Evolutionary conservation across 2,888 invertebrate species (phyloP), one percentile per base, ranked within the genome.

Genomic region (Mongoloraphidia duomilia): DNA sequence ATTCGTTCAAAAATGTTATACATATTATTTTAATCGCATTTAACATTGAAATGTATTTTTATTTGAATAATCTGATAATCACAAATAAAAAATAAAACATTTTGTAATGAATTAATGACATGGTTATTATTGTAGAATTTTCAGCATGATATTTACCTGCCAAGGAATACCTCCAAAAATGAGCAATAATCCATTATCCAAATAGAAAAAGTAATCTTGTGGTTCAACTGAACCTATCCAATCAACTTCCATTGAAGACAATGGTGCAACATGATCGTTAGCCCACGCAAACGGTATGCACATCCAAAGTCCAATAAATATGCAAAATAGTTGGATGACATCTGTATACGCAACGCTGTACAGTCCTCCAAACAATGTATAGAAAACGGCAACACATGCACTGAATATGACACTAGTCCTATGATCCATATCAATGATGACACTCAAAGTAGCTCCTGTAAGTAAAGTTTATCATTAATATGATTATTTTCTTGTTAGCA

Each of bases 321-420:
- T 96, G 72, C 95, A 96, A 73, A 94, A 92, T 43, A 97, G 77
- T 70, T 97, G 96, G 60, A 97, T 92, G 60, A 97, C 96, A 67
- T 97, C 96, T 1, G 97, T 98, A 67, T 97, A 98, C 1, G 97
- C 97, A 52, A 98, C 97, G 48, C 95, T 87, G 72, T 98, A 98
- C 41, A 98, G 79, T 0, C 97, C 97, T 2, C 97, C 96, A 67
- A 96, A 93, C 47, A 98, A 79, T 1, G 97, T 97, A 75, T 98
- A 98, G 72, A 93, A 87, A 42, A 96, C 88, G 13, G 97, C 96
- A 58, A 98, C 94, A 66, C 87, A 89, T 3, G 97, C 88, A 60
- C 93, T 96, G 63, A 94, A 80, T 59, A 97, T 89, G 53, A 97
- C 93, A 34, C 95, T 91, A 9, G 89, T 85, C 56, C 81, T 76